phyloP scores from a whole-genome alignment of 1,140 invertebrate genomes.

The Calycopis cecrops region DNA sequence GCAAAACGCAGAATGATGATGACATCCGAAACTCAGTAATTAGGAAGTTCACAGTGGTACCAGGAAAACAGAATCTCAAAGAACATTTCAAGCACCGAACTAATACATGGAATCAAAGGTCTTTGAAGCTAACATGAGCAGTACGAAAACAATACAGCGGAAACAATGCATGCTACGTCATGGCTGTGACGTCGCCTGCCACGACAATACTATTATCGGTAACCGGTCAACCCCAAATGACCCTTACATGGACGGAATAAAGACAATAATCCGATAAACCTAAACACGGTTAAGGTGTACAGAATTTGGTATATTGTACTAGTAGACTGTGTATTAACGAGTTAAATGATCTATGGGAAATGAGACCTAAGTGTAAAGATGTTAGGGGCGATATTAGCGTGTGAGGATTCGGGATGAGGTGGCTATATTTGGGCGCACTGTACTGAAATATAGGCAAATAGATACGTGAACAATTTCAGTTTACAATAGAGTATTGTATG shows the following conservation, averaged over 20 bases:
- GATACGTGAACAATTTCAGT: conserved; percentile 30
- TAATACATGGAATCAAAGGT: conserved; percentile 24
- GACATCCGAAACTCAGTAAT: no score
- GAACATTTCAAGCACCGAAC: conserved; percentile 14
- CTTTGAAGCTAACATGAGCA: conserved; percentile 25
- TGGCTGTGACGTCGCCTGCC: conserved; percentile 26
- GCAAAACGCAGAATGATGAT: no score
- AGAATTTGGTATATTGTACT: conserved; percentile 4
- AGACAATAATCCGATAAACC: background rate
- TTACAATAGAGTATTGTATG: conserved; percentile 28
- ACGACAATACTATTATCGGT: conserved; percentile 9
- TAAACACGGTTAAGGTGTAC: conserved; percentile 1
- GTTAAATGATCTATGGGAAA: background rate
- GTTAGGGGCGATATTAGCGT: background rate
- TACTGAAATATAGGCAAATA: conserved; percentile 34
- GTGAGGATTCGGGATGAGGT: conserved; percentile 8
- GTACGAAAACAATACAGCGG: conserved; percentile 28
- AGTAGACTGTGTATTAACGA: background rate
- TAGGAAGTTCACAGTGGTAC: no score
- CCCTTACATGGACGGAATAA: conserved; percentile 1
- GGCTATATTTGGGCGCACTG: conserved; percentile 18
- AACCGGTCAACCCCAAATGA: conserved; percentile 6
- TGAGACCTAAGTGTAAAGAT: background rate
- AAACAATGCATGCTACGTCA: conserved; percentile 34
- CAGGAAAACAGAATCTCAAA: conserved; percentile 8